A percentile compares a stretch with the other conserved stretches of the same genome.
These are phyloP conservation scores for Arvicola amphibius DNA, from an alignment of 2,797 vertebrate genomes.

Conservation along the genomic window DNA sequence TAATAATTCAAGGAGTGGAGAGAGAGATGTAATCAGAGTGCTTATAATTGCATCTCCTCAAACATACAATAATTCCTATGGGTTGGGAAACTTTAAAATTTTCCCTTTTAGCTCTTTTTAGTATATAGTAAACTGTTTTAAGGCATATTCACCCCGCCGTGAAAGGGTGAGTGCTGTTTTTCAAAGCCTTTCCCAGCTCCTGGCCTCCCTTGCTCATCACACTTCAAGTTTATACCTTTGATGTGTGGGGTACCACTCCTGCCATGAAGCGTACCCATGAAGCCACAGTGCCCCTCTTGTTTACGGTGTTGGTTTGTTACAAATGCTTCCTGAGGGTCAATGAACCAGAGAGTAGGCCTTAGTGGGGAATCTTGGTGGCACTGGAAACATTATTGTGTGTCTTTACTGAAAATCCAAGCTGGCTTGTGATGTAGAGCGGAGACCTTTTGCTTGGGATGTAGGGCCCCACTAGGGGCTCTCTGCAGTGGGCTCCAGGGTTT, in stretches of 20 bases:
- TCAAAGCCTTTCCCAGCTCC: not conserved
- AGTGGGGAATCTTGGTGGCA: not conserved
- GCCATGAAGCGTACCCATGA: rapidly evolving
- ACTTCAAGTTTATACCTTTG: not conserved
- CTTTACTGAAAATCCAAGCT: not conserved
- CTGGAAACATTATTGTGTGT: not conserved
- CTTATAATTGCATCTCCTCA: not conserved
- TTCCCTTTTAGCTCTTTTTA: not conserved
- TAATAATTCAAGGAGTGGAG: not conserved
- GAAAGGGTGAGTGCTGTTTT: not conserved
- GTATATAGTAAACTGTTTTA: not conserved
- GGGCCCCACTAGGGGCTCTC: not conserved
- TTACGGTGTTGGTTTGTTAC: not conserved
- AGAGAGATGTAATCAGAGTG: not conserved
- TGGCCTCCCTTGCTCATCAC: not conserved
- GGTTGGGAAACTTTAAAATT: not conserved
- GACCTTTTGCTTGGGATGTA: rapidly evolving
- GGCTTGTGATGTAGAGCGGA: not conserved
- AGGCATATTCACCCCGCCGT: not conserved
- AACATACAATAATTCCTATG: not conserved
- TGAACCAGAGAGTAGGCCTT: not conserved
- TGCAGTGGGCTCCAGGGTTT: rapidly evolving
- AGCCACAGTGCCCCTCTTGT: not conserved
- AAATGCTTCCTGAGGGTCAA: not conserved
- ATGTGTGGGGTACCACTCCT: too few relatives aligned